These are phyloP conservation scores for Acronicta aceris DNA, from an alignment of 2,888 invertebrate genomes.

Conservation along the genomic window DNA sequence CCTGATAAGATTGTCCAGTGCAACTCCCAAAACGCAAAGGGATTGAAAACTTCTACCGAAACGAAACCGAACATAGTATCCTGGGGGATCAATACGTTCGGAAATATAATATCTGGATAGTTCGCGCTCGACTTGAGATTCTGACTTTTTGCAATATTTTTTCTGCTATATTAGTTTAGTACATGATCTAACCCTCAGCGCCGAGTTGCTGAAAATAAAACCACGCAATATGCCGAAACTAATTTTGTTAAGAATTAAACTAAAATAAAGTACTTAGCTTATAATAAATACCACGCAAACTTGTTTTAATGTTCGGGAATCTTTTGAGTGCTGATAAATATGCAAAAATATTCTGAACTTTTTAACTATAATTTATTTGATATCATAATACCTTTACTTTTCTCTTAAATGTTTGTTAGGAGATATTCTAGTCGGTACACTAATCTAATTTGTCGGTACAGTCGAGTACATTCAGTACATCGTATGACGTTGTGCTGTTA, in stretches of 20 bases:
- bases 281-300: conserved; percentile 35
- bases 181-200: conserved; percentile 48
- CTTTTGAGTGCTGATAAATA: conserved; percentile 40
- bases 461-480: conserved; percentile 40
- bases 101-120: conserved; percentile 86
- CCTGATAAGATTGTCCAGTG: conserved; percentile 89
- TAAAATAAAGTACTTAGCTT: conserved; percentile 29
- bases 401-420: conserved; percentile 31
- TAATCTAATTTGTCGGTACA: conserved; percentile 48
- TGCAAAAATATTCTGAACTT: conserved; percentile 49
- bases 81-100: conserved; percentile 86
- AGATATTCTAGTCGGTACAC: conserved; percentile 33
- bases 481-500: conserved; percentile 60
- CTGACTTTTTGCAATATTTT: conserved; percentile 69
- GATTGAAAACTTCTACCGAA: conserved; percentile 87
- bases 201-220: conserved; percentile 52
- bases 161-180: conserved; percentile 72
- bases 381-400: conserved; percentile 35
- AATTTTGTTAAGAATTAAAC: conserved; percentile 27
- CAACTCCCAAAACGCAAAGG: conserved; percentile 88
- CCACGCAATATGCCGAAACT: conserved; percentile 28
- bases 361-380: conserved; percentile 44
- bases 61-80: conserved; percentile 85
- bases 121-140: conserved; percentile 75
- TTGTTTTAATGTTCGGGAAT: conserved; percentile 36